Percentiles rank a stretch among this genome's conserved stretches.
Evolutionary conservation across 2,113 vertebrate genomes (phyloP).

Genomic region (Octodon degus): DNA sequence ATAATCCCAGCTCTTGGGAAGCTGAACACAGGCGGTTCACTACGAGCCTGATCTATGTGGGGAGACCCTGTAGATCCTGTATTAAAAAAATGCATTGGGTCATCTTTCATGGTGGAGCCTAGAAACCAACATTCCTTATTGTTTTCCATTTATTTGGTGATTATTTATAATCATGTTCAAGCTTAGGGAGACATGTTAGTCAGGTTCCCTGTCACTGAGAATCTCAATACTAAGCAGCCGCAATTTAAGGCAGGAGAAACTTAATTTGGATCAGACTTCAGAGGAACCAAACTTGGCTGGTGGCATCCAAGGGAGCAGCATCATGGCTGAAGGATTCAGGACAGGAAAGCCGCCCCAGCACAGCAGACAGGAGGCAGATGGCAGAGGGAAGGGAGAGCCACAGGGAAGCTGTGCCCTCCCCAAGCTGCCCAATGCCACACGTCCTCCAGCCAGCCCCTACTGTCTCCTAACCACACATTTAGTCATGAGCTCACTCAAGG

Average conservation of each 20-base stretch:
- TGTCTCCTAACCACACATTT: not conserved
- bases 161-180: conserved; percentile 25
- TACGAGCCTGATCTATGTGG: no score
- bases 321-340: not conserved
- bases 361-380: not conserved
- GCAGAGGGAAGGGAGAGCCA: not conserved
- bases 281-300: not conserved
- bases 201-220: not conserved
- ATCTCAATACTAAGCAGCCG: not conserved
- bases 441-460: not conserved
- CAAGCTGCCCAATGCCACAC: not conserved
- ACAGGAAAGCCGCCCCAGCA: not conserved
- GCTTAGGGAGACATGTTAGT: not conserved
- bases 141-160: not conserved
- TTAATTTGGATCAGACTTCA: not conserved
- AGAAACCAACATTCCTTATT: not conserved
- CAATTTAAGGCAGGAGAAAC: not conserved
- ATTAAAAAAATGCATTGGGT: not conserved
- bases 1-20: no score
- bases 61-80: no score
- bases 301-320: not conserved
- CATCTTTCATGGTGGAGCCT: not conserved
- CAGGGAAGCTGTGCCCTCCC: not conserved
- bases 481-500: not conserved
- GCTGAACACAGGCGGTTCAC: no score